Evolutionary conservation across 1,140 invertebrate species (phyloP).

Genomic region (Drosophila sp.): DNA sequence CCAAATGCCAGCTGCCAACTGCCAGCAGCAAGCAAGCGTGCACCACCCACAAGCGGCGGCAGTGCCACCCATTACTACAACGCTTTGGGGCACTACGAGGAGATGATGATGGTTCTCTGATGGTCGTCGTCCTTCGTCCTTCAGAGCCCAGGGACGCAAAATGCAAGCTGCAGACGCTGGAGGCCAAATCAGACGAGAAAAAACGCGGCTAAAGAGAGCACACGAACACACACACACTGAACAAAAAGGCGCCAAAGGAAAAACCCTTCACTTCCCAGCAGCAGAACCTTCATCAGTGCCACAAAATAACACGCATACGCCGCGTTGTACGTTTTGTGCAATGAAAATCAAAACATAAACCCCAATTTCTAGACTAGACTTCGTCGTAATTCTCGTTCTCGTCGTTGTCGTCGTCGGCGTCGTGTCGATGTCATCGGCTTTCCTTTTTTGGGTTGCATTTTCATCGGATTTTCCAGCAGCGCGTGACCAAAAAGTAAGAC

Average conservation of each 20-base stretch:
- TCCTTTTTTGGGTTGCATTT: slow-evolving; percentile 43
- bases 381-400: neutral
- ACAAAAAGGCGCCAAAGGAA: slow-evolving; percentile 65
- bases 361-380: slow-evolving; percentile 45
- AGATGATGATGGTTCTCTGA: slow-evolving; percentile 5
- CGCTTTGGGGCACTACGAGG: neutral
- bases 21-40: too few relatives aligned
- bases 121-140: slow-evolving; percentile 59
- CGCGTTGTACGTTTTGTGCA: slow-evolving; percentile 45
- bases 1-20: neutral
- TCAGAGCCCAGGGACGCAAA: slow-evolving; percentile 54
- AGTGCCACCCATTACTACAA: slow-evolving; percentile 28
- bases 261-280: slow-evolving; percentile 15
- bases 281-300: neutral
- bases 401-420: neutral
- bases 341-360: slow-evolving; percentile 76
- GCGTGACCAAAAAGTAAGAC: slow-evolving; percentile 62
- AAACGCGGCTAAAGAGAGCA: neutral
- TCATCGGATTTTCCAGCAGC: slow-evolving; percentile 59
- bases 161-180: slow-evolving; percentile 55
- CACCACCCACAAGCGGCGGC: slow-evolving; percentile 22
- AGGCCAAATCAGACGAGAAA: slow-evolving; percentile 47
- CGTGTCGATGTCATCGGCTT: slow-evolving; percentile 24
- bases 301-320: slow-evolving; percentile 66
- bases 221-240: slow-evolving; percentile 39